These are phyloP conservation scores for Lycodopsis pacificus DNA, from an alignment of 2,797 vertebrate species.

Conservation along the genomic window DNA sequence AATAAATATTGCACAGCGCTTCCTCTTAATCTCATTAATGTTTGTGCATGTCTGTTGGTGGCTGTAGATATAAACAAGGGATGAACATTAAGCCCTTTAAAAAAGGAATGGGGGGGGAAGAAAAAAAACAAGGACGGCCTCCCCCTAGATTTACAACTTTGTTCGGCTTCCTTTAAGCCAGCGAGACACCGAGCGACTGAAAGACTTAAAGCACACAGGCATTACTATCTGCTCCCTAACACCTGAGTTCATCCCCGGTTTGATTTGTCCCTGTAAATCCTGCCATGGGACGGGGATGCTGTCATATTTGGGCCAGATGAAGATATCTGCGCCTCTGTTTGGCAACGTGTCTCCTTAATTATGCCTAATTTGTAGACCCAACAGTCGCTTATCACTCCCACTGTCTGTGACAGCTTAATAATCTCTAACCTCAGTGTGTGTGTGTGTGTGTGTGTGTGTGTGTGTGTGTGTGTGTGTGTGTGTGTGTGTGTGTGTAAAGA, in stretches of 20 bases:
- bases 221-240: slow-evolving; percentile 71
- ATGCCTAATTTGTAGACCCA: slow-evolving; percentile 89
- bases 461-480: slow-evolving; percentile 58
- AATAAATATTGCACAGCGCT: slow-evolving; percentile 85
- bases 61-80: slow-evolving; percentile 84
- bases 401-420: slow-evolving; percentile 89
- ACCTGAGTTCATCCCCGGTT: slow-evolving; percentile 70
- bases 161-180: slow-evolving; percentile 68
- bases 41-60: slow-evolving; percentile 87
- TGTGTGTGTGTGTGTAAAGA: not conserved
- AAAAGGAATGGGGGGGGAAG: slow-evolving; percentile 33
- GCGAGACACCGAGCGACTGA: slow-evolving; percentile 51
- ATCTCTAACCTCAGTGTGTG: slow-evolving; percentile 81
- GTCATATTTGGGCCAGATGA: slow-evolving; percentile 80
- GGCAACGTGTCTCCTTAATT: slow-evolving; percentile 86
- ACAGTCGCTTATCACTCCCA: slow-evolving; percentile 85
- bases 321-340: slow-evolving; percentile 83
- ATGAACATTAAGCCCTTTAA: slow-evolving; percentile 83
- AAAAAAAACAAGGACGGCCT: slow-evolving; percentile 30
- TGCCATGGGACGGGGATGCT: slow-evolving; percentile 65
- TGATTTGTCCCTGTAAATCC: slow-evolving; percentile 69
- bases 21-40: slow-evolving; percentile 88
- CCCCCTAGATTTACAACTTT: slow-evolving; percentile 60
- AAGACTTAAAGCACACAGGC: slow-evolving; percentile 70
- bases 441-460: slow-evolving; percentile 67